Conservation (phyloP, 1,140 invertebrate species). For the Acromyrmex charruanus region DNA sequence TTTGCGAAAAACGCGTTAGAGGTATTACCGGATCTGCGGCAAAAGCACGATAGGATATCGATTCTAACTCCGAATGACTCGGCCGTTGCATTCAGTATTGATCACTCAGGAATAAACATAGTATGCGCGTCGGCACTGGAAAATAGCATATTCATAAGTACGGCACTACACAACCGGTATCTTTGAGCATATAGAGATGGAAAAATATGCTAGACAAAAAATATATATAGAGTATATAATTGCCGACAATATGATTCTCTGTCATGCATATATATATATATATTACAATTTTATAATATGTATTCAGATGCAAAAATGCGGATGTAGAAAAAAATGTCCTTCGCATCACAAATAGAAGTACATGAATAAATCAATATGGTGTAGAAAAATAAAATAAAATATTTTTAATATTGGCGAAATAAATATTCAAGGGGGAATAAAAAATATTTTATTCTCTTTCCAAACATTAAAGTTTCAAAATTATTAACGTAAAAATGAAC, state of each 20-base stretch:
- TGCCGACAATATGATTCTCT: conserved; percentile 18
- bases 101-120: conserved; percentile 50
- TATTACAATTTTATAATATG: conserved; percentile 6
- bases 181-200: conserved; percentile 39
- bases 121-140: conserved; percentile 42
- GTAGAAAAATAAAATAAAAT: neutral
- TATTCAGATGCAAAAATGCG: neutral
- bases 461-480: neutral
- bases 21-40: conserved; percentile 31
- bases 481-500: neutral
- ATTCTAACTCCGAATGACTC: conserved; percentile 44
- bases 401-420: neutral
- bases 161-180: conserved; percentile 20
- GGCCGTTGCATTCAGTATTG: conserved; percentile 57
- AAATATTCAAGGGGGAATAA: neutral
- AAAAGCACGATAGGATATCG: conserved; percentile 55
- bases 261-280: neutral
- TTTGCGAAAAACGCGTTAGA: conserved; percentile 29
- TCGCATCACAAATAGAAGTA: neutral
- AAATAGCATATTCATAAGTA: conserved; percentile 65
- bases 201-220: conserved; percentile 28
- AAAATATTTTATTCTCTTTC: neutral
- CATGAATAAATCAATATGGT: neutral
- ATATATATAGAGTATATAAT: conserved; percentile 3
- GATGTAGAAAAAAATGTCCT: neutral